A percentile compares a stretch with the other conserved stretches of the same genome.
phyloP scores from a whole-genome alignment of 2,113 vertebrate species.

The Chloebia gouldiae region DNA sequence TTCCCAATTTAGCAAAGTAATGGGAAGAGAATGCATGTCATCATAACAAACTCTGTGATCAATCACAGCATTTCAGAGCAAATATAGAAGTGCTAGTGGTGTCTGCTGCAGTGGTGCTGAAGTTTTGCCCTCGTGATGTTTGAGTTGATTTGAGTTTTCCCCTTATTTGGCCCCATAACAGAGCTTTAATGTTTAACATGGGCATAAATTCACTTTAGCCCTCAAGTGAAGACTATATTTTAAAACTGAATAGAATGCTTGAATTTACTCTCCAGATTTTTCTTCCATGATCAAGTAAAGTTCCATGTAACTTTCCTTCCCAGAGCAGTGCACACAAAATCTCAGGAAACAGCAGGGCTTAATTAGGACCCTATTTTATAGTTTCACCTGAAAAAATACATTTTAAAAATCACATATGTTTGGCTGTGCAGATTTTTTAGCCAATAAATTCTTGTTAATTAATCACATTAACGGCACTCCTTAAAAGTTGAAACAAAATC shows the following conservation, averaged over 20 bases:
- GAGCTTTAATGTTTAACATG: slow-evolving; percentile 60
- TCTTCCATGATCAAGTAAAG: slow-evolving; percentile 65
- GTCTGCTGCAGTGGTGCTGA: neutral
- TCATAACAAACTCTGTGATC: slow-evolving; percentile 9
- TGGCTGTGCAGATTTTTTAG: slow-evolving; percentile 74
- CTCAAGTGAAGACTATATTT: slow-evolving; percentile 64
- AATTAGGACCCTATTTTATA: slow-evolving; percentile 79
- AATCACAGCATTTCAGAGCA: neutral
- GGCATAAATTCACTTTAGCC: slow-evolving; percentile 63
- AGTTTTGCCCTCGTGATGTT: slow-evolving; percentile 13
- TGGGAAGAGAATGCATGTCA: slow-evolving; percentile 7
- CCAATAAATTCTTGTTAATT: slow-evolving; percentile 82
- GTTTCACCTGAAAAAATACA: slow-evolving; percentile 85
- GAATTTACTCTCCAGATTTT: slow-evolving; percentile 71
- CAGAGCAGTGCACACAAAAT: slow-evolving; percentile 59
- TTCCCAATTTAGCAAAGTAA: slow-evolving; percentile 30
- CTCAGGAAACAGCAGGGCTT: slow-evolving; percentile 82
- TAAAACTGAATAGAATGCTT: slow-evolving; percentile 68
- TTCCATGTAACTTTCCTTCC: slow-evolving; percentile 67
- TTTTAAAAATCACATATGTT: slow-evolving; percentile 79
- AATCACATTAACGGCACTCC: slow-evolving; percentile 77
- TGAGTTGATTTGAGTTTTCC: slow-evolving; percentile 55
- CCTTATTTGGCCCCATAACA: slow-evolving; percentile 25
- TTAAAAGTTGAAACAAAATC: slow-evolving; percentile 80
- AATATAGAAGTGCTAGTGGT: neutral